Conservation (phyloP, 1,140 invertebrate species). For the Drosophila setifemur region DNA sequence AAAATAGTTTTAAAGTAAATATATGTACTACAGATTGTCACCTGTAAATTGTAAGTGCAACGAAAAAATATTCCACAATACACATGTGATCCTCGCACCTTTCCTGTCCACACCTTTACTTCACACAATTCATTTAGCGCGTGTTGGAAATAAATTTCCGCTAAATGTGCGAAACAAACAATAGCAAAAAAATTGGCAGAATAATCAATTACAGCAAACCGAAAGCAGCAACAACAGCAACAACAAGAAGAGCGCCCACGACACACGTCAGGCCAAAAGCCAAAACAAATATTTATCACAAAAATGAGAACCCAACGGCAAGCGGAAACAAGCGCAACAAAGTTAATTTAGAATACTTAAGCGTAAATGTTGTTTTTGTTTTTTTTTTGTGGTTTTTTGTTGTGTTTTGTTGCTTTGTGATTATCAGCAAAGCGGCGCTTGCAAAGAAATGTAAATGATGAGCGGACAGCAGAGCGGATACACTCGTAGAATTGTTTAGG, state of each 20-base stretch:
- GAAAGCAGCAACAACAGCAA: constrained; percentile 11
- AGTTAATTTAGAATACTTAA: constrained; percentile 38
- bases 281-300: constrained; percentile 44
- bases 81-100: constrained; percentile 4
- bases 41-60: too few relatives aligned
- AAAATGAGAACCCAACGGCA: constrained; percentile 10
- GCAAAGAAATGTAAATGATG: constrained; percentile 23
- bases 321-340: constrained; percentile 14
- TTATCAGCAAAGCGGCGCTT: constrained; percentile 23
- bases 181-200: constrained; percentile 34
- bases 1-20: too few relatives aligned
- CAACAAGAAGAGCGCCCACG: constrained; percentile 1
- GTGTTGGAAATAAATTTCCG: constrained; percentile 35
- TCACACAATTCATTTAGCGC: constrained; percentile 15
- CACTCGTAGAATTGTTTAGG: background rate
- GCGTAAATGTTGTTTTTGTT: constrained; percentile 29
- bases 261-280: constrained; percentile 37
- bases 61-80: too few relatives aligned
- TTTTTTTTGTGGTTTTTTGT: too few relatives aligned
- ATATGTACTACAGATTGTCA: too few relatives aligned
- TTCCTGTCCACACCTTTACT: constrained; percentile 3
- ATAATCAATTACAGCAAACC: constrained; percentile 31
- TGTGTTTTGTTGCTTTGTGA: too few relatives aligned
- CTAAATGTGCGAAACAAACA: constrained; percentile 31
- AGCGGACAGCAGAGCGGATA: background rate